Percentiles rank a stretch among this genome's conserved stretches.
Conservation (phyloP, 2,888 invertebrate genomes). For the Embidobia sp. region DNA sequence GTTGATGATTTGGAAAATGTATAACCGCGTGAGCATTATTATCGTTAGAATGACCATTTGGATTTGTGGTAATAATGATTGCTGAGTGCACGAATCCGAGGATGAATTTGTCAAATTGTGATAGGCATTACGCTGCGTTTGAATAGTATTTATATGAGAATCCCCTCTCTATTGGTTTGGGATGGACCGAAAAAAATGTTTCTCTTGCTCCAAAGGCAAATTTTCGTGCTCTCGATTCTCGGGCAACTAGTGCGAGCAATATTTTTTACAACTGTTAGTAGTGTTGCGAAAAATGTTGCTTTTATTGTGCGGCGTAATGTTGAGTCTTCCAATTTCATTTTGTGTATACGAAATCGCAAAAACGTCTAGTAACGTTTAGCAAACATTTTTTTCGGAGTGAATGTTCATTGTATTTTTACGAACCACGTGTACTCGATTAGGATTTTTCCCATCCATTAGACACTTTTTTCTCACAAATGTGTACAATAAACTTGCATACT, state of each 20-base stretch:
- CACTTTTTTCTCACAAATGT: conserved; percentile 59
- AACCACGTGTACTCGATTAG: conserved; percentile 38
- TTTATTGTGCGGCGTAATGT: no score
- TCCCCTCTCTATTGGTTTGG: conserved; percentile 19
- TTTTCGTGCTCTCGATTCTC: no score
- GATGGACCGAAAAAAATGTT: conserved; percentile 32
- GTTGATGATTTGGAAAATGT: conserved; percentile 41
- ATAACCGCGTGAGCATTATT: conserved; percentile 30
- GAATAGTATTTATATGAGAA: conserved; percentile 43
- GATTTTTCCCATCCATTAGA: conserved; percentile 47
- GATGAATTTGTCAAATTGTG: conserved; percentile 57
- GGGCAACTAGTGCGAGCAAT: no score
- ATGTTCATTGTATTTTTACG: conserved; percentile 39
- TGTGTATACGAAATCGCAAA: no score
- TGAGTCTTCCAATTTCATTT: no score
- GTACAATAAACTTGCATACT: conserved; percentile 63
- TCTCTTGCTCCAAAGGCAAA: no score
- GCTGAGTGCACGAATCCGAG: conserved; percentile 41
- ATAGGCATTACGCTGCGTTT: conserved; percentile 60
- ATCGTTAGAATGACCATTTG: conserved; percentile 29
- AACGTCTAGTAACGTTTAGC: no score
- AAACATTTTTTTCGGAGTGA: conserved; percentile 33
- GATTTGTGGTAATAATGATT: conserved; percentile 44
- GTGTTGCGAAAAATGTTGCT: no score
- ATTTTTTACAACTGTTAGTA: no score